phyloP scores from a whole-genome alignment of 2,888 invertebrate species.

The Allophyes oxyacanthae region DNA sequence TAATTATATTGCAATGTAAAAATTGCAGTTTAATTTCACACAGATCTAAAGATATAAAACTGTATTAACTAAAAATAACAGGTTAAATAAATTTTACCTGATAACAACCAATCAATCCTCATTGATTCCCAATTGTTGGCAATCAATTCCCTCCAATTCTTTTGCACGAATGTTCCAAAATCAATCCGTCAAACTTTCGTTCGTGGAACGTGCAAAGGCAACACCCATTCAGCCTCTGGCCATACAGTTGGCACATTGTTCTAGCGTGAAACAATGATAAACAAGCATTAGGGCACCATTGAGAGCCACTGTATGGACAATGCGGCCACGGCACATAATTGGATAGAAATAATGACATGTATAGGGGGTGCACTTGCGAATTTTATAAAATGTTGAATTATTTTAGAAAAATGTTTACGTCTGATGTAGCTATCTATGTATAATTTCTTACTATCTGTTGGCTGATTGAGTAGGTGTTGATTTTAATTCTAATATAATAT shows the following conservation, averaged over 20 bases:
- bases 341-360: conserved; percentile 35
- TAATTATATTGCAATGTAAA: too few relatives aligned
- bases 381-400: neutral
- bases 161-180: conserved; percentile 36
- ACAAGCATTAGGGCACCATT: conserved; percentile 75
- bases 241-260: conserved; percentile 67
- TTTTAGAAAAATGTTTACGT: too few relatives aligned
- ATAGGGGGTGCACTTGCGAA: conserved; percentile 15
- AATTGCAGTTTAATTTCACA: too few relatives aligned
- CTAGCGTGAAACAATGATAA: conserved; percentile 74
- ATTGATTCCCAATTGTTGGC: too few relatives aligned
- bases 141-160: conserved; percentile 12
- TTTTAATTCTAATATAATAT: too few relatives aligned
- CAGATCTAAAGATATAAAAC: too few relatives aligned
- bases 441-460: too few relatives aligned
- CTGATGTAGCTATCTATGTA: too few relatives aligned
- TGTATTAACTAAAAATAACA: too few relatives aligned
- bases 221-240: conserved; percentile 58
- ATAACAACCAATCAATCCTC: too few relatives aligned
- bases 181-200: conserved; percentile 64
- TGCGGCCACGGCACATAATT: conserved; percentile 63
- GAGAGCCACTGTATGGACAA: conserved; percentile 80
- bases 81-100: too few relatives aligned
- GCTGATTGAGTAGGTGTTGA: too few relatives aligned
- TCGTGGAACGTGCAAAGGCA: conserved; percentile 64